A percentile compares a stretch with the other conserved stretches of the same genome.
These are phyloP conservation scores for Hemibagrus wyckioides DNA, from an alignment of 2,113 vertebrate genomes.

Conservation along the genomic window DNA sequence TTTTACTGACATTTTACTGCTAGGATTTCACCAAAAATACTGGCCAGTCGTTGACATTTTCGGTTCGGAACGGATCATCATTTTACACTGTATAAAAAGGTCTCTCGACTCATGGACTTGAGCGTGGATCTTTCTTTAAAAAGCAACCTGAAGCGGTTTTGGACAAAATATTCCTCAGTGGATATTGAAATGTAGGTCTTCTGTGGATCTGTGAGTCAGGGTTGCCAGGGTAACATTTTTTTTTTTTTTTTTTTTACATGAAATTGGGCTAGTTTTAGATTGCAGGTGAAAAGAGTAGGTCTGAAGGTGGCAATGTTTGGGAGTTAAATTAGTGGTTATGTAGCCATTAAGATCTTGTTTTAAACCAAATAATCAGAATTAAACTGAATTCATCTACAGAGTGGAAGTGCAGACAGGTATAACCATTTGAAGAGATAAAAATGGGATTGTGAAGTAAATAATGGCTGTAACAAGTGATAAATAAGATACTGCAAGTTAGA, in stretches of 20 bases:
- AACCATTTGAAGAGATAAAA: not conserved
- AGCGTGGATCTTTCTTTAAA: not conserved
- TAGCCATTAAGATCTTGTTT: not conserved
- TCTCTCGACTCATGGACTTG: not conserved
- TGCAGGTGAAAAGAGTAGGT: not conserved
- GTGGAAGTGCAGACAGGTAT: not conserved
- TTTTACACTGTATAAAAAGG: not conserved
- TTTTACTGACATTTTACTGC: slow-evolving; percentile 3
- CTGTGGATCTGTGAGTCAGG: not conserved
- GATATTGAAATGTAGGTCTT: not conserved
- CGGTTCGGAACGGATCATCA: not conserved
- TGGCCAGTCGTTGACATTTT: not conserved
- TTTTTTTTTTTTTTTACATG: not conserved
- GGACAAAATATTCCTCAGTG: not conserved
- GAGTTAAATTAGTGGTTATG: not conserved
- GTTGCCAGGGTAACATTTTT: not conserved
- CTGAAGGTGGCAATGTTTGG: too few species aligned
- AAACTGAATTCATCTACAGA: not conserved
- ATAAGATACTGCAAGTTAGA: not conserved
- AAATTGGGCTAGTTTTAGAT: not conserved
- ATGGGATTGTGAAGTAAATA: not conserved
- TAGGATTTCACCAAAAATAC: not conserved
- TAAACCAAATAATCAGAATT: not conserved
- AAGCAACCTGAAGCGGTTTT: not conserved
- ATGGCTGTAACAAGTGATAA: not conserved